Percentiles rank a stretch among this genome's conserved stretches.
phyloP scores from a whole-genome alignment of 2,888 invertebrate genomes.

The Thecophora atra region DNA sequence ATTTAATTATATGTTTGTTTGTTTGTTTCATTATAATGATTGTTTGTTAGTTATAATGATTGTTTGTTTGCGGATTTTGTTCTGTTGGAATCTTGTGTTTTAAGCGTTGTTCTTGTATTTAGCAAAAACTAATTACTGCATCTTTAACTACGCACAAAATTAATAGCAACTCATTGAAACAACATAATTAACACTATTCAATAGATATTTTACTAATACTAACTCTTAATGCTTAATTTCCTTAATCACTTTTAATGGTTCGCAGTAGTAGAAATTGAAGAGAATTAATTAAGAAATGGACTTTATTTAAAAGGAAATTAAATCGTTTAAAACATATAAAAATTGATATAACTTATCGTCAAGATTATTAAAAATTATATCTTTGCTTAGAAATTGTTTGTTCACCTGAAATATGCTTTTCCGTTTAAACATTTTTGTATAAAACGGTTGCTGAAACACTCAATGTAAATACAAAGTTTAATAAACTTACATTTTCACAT shows the following conservation, averaged over 20 bases:
- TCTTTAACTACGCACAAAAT: background rate
- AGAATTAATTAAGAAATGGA: too few species aligned
- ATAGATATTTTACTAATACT: too few species aligned
- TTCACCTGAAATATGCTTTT: too few species aligned
- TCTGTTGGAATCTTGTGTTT: conserved; percentile 12
- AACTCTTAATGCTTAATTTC: too few species aligned
- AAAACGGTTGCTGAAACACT: background rate
- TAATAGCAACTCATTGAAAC: background rate
- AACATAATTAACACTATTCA: background rate
- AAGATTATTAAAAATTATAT: too few species aligned
- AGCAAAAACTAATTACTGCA: conserved; percentile 23
- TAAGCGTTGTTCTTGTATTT: conserved; percentile 6
- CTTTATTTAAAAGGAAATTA: too few species aligned
- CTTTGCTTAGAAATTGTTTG: too few species aligned
- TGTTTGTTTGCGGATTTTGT: too few species aligned
- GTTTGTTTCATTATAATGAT: conserved; percentile 18
- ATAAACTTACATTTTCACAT: background rate
- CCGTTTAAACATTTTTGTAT: background rate
- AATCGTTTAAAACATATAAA: too few species aligned
- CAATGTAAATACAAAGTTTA: conserved; percentile 2
- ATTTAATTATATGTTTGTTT: conserved; percentile 40
- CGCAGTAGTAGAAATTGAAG: too few species aligned
- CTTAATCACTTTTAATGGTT: too few species aligned
- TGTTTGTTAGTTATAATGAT: conserved; percentile 27
- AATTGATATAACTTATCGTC: too few species aligned